Evolutionary conservation across 1,140 invertebrate genomes (phyloP).

Genomic region (Delia radicum): DNA sequence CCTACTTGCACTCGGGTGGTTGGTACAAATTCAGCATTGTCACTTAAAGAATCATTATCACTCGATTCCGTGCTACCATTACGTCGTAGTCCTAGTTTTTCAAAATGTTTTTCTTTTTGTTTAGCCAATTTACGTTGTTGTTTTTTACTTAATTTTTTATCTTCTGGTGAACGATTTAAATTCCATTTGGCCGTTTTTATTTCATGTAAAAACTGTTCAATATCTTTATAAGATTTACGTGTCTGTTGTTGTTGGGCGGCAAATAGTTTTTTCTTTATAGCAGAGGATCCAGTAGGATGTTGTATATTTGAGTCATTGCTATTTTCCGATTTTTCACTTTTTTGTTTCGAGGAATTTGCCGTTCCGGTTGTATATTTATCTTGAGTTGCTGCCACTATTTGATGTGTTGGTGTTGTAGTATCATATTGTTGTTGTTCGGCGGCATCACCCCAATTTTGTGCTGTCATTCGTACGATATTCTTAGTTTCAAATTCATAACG

Average conservation of each 20-base stretch:
- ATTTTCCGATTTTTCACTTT: conserved; percentile 44
- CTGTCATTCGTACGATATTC: conserved; percentile 57
- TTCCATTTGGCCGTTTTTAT: conserved; percentile 45
- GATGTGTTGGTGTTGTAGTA: neutral
- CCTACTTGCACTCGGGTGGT: conserved; percentile 47
- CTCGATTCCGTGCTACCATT: conserved; percentile 45
- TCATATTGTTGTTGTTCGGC: conserved; percentile 31
- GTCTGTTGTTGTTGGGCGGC: too few species aligned
- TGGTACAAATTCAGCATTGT: conserved; percentile 54
- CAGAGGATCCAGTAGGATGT: conserved; percentile 38
- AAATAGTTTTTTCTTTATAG: conserved; percentile 48
- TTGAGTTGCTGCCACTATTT: neutral
- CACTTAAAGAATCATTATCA: conserved; percentile 46
- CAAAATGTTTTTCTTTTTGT: conserved; percentile 61
- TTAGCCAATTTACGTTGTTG: conserved; percentile 54
- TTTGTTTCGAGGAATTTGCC: conserved; percentile 35
- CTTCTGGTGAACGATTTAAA: conserved; percentile 49
- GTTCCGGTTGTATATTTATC: conserved; percentile 4
- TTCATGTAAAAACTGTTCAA: conserved; percentile 49
- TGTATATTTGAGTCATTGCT: conserved; percentile 27
- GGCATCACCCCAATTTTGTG: conserved; percentile 32
- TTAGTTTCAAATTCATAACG: conserved; percentile 61
- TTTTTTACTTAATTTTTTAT: conserved; percentile 52
- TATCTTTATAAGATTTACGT: too few species aligned
- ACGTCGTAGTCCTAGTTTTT: conserved; percentile 58